Base-by-base conservation (phyloP, 1,140 invertebrate genomes). In the Ctenoplectra terminalis region DNA sequence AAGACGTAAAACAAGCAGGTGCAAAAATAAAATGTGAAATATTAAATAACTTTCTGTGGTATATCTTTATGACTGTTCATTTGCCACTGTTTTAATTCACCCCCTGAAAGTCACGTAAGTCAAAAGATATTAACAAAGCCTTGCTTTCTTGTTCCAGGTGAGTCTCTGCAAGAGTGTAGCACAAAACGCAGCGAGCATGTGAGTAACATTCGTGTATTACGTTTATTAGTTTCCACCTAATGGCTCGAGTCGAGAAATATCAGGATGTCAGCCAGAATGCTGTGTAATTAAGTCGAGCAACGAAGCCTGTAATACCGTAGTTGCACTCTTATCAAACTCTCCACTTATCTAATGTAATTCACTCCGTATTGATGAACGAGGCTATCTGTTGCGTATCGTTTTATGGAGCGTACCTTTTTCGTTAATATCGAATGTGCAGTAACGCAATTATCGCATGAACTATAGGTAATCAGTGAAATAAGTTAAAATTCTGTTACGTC, bases 181-280 rank as follows among this genome's bases (percentile, higher is more conserved):
- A 20, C 43, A 23, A 67, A 46, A 67, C n/a, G 3, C 3, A 13
- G 29, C 29, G 9, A 13, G 26, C 23, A 31, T 29, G 66, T 69
- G 66, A 69, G 66, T 48, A 69, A 50, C 29, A 69, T 50, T 20
- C 40, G 46, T 29, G 66, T 31, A 48, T 29, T 26, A 23, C 43
- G 66, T 50, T 69, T 69, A 48, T 69, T 69, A 69, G 29, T 69
- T 69, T 9, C 43, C n/a, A 69, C 7, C 43, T 31, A 69, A 48
- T 20, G 64, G 26, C 37, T 37, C 60, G 64, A 48, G 40, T 11
- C 26, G 64, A 66, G 40, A 66, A 66, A 46, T 66, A 66, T 69
- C 66, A 48, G 43, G n/a, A 29, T 56, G 54, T 56, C 54, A 29
- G 54, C 26, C 13, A 26, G 54, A 20, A 50, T 46, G 66, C 66